A percentile compares a stretch with the other conserved stretches of the same genome.
Conservation (phyloP, 1,140 invertebrate genomes). For the Brachionus rubens region DNA sequence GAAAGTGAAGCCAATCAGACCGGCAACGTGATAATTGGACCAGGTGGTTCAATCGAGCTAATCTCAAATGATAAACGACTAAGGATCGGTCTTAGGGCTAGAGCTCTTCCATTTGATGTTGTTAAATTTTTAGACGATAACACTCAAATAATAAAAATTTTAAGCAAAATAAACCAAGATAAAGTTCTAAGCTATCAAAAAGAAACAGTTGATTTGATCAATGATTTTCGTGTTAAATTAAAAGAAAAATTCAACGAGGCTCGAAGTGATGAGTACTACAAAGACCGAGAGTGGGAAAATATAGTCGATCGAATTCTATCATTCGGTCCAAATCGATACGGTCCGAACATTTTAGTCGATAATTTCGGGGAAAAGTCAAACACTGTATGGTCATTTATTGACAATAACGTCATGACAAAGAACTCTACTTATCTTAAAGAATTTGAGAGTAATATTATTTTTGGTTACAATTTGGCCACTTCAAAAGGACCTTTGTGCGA, state of each 20-base stretch:
- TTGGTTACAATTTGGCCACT: conserved; percentile 88
- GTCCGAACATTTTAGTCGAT: conserved; percentile 83
- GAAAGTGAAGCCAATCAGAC: neutral
- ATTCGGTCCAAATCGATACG: conserved; percentile 81
- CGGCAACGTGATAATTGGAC: neutral
- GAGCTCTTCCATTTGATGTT: conserved; percentile 34
- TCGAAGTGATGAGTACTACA: conserved; percentile 56
- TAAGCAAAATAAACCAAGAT: conserved; percentile 28
- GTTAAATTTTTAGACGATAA: conserved; percentile 47
- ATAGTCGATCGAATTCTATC: conserved; percentile 77
- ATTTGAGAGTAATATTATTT: conserved; percentile 68
- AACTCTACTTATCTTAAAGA: conserved; percentile 50
- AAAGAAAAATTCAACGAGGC: conserved; percentile 65
- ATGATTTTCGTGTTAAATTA: conserved; percentile 68
- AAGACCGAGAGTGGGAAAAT: conserved; percentile 62
- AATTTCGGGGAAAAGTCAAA: conserved; percentile 53
- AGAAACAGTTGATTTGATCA: conserved; percentile 62
- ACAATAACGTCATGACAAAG: conserved; percentile 37
- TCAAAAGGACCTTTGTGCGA: conserved; percentile 85
- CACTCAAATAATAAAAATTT: neutral
- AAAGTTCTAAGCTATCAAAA: neutral
- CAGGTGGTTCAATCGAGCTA: conserved; percentile 13
- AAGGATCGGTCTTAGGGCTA: conserved; percentile 24
- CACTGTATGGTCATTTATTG: conserved; percentile 57
- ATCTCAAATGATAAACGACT: neutral